Conservation (phyloP, 2,888 invertebrate species). For the Drosophila gaucha region DNA sequence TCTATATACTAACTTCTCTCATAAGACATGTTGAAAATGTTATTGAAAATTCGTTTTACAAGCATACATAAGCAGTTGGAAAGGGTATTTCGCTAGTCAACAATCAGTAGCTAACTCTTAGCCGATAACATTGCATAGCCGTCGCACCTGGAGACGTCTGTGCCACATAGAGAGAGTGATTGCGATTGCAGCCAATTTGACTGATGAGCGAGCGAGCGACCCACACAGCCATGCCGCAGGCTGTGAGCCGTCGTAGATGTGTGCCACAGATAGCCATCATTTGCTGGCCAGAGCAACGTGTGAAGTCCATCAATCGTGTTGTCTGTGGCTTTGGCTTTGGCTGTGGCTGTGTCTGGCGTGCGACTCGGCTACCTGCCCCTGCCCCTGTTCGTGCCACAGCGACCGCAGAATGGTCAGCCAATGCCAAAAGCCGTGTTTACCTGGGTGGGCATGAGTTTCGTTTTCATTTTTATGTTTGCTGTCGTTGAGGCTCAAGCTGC, state of each 20-base stretch:
- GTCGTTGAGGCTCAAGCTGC: conserved; percentile 23
- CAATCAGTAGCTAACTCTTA: background rate
- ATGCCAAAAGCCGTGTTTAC: conserved; percentile 49
- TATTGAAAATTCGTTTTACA: too few relatives aligned
- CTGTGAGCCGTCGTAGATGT: conserved; percentile 30
- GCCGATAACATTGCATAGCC: conserved; percentile 10
- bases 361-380: conserved; percentile 58
- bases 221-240: conserved; percentile 69
- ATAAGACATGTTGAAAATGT: too few relatives aligned
- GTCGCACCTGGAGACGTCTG: background rate
- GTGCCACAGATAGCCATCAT: conserved; percentile 70
- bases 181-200: conserved; percentile 72
- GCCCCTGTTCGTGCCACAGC: conserved; percentile 8
- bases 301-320: conserved; percentile 81
- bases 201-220: conserved; percentile 70
- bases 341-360: conserved; percentile 62
- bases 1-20: background rate
- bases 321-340: background rate
- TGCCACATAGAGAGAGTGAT: conserved; percentile 42
- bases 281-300: conserved; percentile 62
- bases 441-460: conserved; percentile 75
- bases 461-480: conserved; percentile 74
- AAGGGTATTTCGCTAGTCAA: conserved; percentile 1
- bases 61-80: background rate
- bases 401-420: conserved; percentile 30